Evolutionary conservation across 2,888 invertebrate species (phyloP), one percentile per base, ranked within the genome.

Genomic region (Cryptus viduatorius): DNA sequence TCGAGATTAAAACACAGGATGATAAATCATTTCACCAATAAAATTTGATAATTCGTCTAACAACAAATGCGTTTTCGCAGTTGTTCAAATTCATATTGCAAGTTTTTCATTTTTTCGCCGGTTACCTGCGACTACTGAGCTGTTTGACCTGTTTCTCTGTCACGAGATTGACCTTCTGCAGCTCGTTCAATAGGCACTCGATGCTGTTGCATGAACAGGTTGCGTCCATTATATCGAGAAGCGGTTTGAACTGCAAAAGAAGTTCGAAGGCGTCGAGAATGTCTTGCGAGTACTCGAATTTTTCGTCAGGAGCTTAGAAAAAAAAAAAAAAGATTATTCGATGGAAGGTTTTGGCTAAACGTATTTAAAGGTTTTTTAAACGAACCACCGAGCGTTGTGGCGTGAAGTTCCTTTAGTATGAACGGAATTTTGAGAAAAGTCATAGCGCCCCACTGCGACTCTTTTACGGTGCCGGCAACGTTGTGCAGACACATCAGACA

Each of bases 361-460:
- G 24, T 8, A 56, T 29, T 24, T 12, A 31, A 50, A 42, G 50
- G n/a, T 37, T 65, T 50, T 71, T 79, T 50, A 16, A 37, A 86
- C 83, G 29, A 86, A 92, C 93, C 91, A 88, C 95, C 95, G 61
- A 95, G 95, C 87, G 95, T 95, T 59, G 95, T 92, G 48, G 95
- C 95, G 88, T 96, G 96, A 64, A 97, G 93, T 86, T 96, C 96
- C 80, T 96, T 96, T 65, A 98, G 95, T 67, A 98, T 96, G 90
- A 97, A 96, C 0, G 98, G 98, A 72, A 98, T 96, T 95, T 98
- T 98, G 8, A 99, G 95, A 92, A 98, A 98, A 0, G 98, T 97
- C 92, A 98, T 98, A 10, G 98, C 98, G 14, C 98, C 98, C 98
- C 98, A 98, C 90, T 98, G 96, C 4, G 98, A 96, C 90, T 98